Percentiles rank a stretch among this genome's conserved stretches.
phyloP scores from a whole-genome alignment of 2,797 vertebrate species.

The Lacerta viridis region DNA sequence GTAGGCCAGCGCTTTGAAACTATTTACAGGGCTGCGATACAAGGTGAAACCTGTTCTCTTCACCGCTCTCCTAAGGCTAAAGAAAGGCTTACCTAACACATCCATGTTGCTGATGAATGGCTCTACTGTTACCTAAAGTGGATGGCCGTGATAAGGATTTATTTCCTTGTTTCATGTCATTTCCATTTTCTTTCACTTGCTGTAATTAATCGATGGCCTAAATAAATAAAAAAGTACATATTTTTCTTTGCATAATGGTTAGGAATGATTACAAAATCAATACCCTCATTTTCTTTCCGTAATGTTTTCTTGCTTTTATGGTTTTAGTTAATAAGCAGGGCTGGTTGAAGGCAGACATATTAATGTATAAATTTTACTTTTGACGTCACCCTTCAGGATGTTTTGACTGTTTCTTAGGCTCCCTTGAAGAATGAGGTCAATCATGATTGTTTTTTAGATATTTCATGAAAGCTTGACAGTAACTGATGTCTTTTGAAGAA shows the following conservation, averaged over 20 bases:
- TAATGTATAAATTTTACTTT: constrained; percentile 68
- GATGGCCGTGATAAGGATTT: constrained; percentile 73
- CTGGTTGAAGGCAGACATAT: constrained; percentile 42
- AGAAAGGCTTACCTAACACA: constrained; percentile 60
- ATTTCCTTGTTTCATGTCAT: constrained; percentile 74
- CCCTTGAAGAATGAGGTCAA: constrained; percentile 49
- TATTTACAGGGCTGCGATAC: background rate
- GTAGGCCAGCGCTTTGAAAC: background rate
- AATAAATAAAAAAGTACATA: constrained; percentile 55
- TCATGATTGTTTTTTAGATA: constrained; percentile 41
- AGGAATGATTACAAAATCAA: constrained; percentile 78
- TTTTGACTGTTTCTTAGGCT: constrained; percentile 44
- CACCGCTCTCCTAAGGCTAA: constrained; percentile 46
- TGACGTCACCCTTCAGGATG: constrained; percentile 49
- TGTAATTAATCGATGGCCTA: constrained; percentile 78
- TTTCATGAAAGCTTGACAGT: background rate
- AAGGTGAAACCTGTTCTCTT: constrained; percentile 38
- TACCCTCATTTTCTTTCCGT: constrained; percentile 70
- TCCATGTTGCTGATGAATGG: constrained; percentile 68
- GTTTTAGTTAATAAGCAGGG: constrained; percentile 62
- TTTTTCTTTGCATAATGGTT: constrained; percentile 60
- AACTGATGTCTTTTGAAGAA: background rate
- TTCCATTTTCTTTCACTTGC: constrained; percentile 78
- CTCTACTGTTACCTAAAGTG: constrained; percentile 68
- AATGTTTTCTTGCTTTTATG: constrained; percentile 73